These are phyloP conservation scores for Danio choprae DNA, from an alignment of 2,797 vertebrate species.

Conservation along the genomic window DNA sequence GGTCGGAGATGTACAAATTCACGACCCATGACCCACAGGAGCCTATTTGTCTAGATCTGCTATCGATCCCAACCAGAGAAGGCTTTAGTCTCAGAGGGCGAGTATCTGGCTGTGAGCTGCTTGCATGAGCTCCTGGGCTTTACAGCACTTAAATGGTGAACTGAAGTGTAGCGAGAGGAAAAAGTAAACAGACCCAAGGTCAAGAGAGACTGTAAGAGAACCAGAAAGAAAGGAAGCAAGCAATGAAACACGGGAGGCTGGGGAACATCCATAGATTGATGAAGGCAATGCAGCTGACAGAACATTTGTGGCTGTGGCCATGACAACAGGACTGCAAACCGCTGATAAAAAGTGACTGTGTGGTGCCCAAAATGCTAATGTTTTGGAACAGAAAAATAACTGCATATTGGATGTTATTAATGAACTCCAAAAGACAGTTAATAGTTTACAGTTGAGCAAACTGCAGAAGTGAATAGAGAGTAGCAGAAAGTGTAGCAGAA, in stretches of 20 bases:
- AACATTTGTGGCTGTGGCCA: conserved; percentile 11
- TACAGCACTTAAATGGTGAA: conserved; percentile 50
- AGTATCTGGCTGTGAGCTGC: conserved; percentile 29
- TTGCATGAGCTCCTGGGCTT: conserved; percentile 53
- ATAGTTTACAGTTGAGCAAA: conserved; percentile 12
- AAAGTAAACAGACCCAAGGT: conserved; percentile 40
- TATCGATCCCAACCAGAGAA: conserved; percentile 62
- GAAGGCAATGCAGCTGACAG: conserved; percentile 24
- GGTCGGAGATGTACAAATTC: neutral
- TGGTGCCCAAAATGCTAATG: neutral
- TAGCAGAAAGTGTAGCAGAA: conserved; percentile 38
- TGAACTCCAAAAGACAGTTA: neutral
- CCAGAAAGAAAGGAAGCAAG: neutral
- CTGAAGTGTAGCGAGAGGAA: conserved; percentile 46
- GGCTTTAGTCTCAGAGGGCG: conserved; percentile 37
- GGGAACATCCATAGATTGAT: conserved; percentile 47
- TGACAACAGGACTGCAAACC: conserved; percentile 3
- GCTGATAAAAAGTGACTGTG: neutral
- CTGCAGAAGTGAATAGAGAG: neutral
- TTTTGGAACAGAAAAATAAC: neutral
- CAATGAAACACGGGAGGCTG: neutral
- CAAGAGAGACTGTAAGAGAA: conserved; percentile 26
- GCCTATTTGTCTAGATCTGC: conserved; percentile 46
- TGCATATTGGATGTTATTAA: neutral
- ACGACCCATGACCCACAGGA: conserved; percentile 36